Percentiles rank a stretch among this genome's conserved stretches.
These are phyloP conservation scores for Endotricha flammealis DNA, from an alignment of 2,888 invertebrate species.

Conservation along the genomic window DNA sequence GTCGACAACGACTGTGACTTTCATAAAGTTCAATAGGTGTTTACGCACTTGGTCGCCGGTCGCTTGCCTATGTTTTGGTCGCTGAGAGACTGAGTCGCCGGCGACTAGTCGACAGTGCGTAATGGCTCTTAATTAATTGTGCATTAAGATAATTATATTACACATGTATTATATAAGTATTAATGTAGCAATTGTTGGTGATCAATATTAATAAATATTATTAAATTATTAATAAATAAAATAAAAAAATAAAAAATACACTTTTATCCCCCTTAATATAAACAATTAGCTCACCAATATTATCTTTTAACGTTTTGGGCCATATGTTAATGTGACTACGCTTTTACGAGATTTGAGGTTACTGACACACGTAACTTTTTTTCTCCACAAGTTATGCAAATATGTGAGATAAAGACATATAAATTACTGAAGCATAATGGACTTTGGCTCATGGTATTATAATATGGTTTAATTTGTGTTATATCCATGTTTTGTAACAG, in stretches of 20 bases:
- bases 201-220: too few species aligned
- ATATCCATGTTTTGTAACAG: neutral
- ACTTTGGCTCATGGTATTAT: constrained; percentile 14
- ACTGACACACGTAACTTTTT: constrained; percentile 3
- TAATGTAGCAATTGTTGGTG: too few species aligned
- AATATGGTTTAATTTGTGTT: neutral
- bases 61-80: too few species aligned
- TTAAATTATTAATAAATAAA: too few species aligned
- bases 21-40: too few species aligned
- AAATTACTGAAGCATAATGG: constrained; percentile 28
- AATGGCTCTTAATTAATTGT: too few species aligned
- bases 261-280: constrained; percentile 18
- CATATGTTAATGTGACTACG: constrained; percentile 41
- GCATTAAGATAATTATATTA: too few species aligned
- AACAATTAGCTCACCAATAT: constrained; percentile 33
- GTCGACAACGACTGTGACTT: too few species aligned
- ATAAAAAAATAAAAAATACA: neutral
- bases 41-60: too few species aligned
- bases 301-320: constrained; percentile 39
- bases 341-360: constrained; percentile 18
- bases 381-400: constrained; percentile 27
- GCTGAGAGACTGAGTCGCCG: too few species aligned
- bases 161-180: too few species aligned
- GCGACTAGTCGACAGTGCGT: too few species aligned
- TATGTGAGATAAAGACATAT: constrained; percentile 29